phyloP scores from a whole-genome alignment of 30 jellyfish, hydroid and myxozoan genomes.

The Cassiopea xamachana region DNA sequence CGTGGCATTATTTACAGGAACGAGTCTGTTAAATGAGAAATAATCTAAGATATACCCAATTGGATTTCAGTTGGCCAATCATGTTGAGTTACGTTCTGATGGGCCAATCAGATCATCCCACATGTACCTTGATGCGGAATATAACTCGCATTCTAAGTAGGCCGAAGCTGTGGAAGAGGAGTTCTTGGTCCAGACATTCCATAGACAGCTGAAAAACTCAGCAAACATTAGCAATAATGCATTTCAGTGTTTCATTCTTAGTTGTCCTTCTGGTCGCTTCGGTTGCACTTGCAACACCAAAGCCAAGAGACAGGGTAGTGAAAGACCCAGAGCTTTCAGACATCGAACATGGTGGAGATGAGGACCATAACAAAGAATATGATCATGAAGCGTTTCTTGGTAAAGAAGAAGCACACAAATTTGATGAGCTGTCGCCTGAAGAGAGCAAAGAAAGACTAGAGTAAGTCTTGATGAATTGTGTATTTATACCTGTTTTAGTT shows the following conservation, averaged over 20 bases:
- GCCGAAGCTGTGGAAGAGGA: conserved; percentile 3
- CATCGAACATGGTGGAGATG: conserved; percentile 73
- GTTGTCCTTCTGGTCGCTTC: conserved; percentile 29
- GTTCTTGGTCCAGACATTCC: conserved; percentile 3
- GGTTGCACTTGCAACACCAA: conserved; percentile 63
- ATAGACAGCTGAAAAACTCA: conserved; percentile 35
- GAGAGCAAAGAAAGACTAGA: conserved; percentile 93
- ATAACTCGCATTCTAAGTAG: conserved; percentile 16
- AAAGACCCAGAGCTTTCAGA: conserved; percentile 76
- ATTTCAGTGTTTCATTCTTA: conserved; percentile 1
- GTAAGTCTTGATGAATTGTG: conserved; percentile 52
- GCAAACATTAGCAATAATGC: neutral
- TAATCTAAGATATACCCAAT: neutral
- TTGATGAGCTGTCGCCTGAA: conserved; percentile 91
- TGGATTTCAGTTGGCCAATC: conserved; percentile 12
- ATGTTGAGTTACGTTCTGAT: conserved; percentile 12
- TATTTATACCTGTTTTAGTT: neutral
- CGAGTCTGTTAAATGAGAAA: neutral
- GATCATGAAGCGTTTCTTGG: conserved; percentile 99
- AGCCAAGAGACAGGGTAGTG: conserved; percentile 70
- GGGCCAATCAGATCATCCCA: conserved; percentile 45
- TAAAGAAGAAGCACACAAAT: conserved; percentile 87
- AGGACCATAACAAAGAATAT: conserved; percentile 86
- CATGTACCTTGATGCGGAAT: neutral
- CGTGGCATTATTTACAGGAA: neutral